These are phyloP conservation scores for Sus cebifrons DNA, from an alignment of 2,797 vertebrate species.

Conservation along the genomic window DNA sequence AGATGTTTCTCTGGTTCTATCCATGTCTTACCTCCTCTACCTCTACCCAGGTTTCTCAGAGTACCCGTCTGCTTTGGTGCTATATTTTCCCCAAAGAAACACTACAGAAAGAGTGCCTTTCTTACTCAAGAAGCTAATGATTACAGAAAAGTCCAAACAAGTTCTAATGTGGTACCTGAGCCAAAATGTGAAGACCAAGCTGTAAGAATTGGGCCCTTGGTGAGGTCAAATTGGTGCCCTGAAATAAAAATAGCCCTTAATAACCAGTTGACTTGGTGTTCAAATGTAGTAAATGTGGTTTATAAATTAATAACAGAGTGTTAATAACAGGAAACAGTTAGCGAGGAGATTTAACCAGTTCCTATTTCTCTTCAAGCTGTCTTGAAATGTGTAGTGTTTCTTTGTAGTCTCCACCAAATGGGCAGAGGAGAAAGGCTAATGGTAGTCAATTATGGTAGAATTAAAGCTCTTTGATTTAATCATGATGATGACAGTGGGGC, in stretches of 20 bases:
- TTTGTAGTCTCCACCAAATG: neutral
- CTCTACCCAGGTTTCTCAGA: conserved; percentile 45
- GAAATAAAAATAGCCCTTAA: conserved; percentile 73
- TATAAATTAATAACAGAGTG: conserved; percentile 58
- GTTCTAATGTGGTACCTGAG: conserved; percentile 21
- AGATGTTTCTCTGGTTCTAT: conserved; percentile 7
- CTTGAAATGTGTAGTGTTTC: conserved; percentile 54
- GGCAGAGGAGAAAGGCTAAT: conserved; percentile 15
- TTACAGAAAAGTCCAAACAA: conserved; percentile 33
- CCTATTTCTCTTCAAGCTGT: conserved; percentile 40
- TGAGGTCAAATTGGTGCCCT: conserved; percentile 28
- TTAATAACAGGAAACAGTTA: conserved; percentile 55
- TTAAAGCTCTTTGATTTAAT: conserved; percentile 54
- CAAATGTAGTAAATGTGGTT: conserved; percentile 61
- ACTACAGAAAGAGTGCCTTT: conserved; percentile 35
- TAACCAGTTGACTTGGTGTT: conserved; percentile 48
- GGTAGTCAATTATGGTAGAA: neutral
- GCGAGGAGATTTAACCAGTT: conserved; percentile 40
- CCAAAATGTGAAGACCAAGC: neutral
- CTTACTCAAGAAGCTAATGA: conserved; percentile 54
- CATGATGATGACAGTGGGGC: neutral
- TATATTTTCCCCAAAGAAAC: conserved; percentile 31
- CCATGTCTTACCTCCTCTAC: conserved; percentile 22
- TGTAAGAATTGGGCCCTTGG: conserved; percentile 52
- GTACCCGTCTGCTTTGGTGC: neutral